Base-by-base conservation (phyloP, 2,113 vertebrate genomes). In the Xiphorhynchus elegans region DNA sequence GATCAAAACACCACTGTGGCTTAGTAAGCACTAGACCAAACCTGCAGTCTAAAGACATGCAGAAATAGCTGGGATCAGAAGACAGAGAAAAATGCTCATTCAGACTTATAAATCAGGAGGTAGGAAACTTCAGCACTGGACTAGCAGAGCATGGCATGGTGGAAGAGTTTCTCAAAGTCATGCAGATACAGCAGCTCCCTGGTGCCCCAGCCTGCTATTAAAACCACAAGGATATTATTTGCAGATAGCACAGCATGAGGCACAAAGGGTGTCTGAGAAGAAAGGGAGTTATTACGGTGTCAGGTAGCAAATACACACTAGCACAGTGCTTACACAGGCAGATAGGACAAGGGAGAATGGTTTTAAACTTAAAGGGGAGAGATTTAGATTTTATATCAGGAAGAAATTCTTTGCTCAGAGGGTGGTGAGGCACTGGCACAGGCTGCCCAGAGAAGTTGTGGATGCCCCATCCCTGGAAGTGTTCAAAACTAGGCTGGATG, bases 231-330 rank as follows among this genome's bases (percentile, higher is more conserved):
- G 49, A 18, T 6, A 26, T 14, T 14, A n/a, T 67, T 53, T 81
- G 73, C 39, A 78, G 39, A 18, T 5, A 37, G 28, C 50, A 58
- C 17, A 53, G 12, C 2, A 1, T 2, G 3, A 0, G 2, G 17
- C 33, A 50, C n/a, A 17, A 69, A 87, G 12, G 26, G 1, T 46
- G 11, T 16, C 28, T n/a, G 46, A 70, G 64, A 81, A 86, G 47
- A 75, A 55, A 74, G n/a, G 23, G 50, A 49, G 25, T 28, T 44
- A 6, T 24, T 44, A 21, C 10, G n/a, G 19, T 13, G 3, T n/a
- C 13, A 23, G 28, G 50, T 6, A 81, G 18, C 17, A 59, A 74
- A 29, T 2, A 26, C 2, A 8, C 60, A 7, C 5, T 26, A 75
- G 17, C 5, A 29, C 0, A 23, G 12, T 9, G 28, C 29, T 85